Conservation (phyloP, 30 jellyfish, hydroid and myxozoan species). For the Pelagia noctiluca region DNA sequence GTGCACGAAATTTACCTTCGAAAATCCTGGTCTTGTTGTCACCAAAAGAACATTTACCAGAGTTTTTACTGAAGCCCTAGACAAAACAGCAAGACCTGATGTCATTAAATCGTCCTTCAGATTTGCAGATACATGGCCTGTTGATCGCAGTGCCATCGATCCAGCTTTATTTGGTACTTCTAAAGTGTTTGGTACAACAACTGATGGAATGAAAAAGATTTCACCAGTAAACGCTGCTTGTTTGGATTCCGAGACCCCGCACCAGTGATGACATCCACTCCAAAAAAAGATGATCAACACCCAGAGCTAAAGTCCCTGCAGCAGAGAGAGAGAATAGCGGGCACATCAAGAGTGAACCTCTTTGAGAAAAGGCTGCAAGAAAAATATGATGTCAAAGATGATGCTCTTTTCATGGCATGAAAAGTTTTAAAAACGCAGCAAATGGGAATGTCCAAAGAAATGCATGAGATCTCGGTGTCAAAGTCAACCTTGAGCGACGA, state of each 20-base stretch:
- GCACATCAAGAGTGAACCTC: not conserved
- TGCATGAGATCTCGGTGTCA: not conserved
- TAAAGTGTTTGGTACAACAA: slow-evolving; percentile 8
- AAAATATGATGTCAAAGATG: slow-evolving; percentile 33
- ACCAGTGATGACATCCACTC: slow-evolving; percentile 17
- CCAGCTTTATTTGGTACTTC: slow-evolving; percentile 33
- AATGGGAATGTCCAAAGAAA: slow-evolving; percentile 1
- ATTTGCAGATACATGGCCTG: slow-evolving; percentile 57
- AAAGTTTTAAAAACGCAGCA: slow-evolving; percentile 10
- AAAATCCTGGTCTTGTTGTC: not conserved
- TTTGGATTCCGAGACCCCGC: not conserved
- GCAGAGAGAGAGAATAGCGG: slow-evolving; percentile 9
- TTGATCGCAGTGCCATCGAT: slow-evolving; percentile 23
- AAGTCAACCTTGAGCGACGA: not conserved
- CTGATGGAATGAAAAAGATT: not conserved
- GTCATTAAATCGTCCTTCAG: slow-evolving; percentile 29
- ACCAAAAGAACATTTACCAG: not conserved
- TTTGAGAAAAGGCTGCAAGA: slow-evolving; percentile 31
- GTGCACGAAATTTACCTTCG: not conserved
- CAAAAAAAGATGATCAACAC: slow-evolving; percentile 16
- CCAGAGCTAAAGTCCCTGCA: slow-evolving; percentile 8
- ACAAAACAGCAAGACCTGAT: slow-evolving; percentile 48
- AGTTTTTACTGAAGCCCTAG: slow-evolving; percentile 13
- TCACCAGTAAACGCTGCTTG: not conserved
- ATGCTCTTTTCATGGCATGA: slow-evolving; percentile 46